Evolutionary conservation across 1,140 invertebrate species (phyloP).

Genomic region (Samia ricini): DNA sequence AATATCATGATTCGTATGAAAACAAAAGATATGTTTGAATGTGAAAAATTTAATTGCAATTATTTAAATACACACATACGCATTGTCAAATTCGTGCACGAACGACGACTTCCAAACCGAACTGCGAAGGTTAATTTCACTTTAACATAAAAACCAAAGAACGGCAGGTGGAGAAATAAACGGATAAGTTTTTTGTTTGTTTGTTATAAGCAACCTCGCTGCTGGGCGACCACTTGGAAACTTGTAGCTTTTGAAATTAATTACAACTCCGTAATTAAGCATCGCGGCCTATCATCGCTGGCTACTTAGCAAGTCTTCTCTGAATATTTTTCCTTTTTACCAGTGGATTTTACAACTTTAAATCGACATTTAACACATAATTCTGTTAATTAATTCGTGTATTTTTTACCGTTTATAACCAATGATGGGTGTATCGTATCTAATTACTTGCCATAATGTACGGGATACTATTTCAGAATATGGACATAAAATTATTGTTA

Average conservation of each 20-base stretch:
- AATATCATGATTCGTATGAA: no score
- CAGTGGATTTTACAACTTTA: conserved; percentile 1
- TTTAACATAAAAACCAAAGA: conserved; percentile 10
- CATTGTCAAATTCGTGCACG: neutral
- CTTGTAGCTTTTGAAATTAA: conserved; percentile 9
- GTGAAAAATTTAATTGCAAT: neutral
- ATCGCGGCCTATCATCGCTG: conserved; percentile 3
- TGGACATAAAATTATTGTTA: neutral
- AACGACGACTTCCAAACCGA: neutral
- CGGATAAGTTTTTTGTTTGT: conserved; percentile 5
- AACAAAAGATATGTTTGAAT: no score
- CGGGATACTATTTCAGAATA: neutral
- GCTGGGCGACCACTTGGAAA: conserved; percentile 2
- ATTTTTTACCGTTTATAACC: neutral
- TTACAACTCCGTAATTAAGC: conserved; percentile 9
- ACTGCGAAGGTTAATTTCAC: conserved; percentile 5
- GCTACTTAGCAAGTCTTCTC: neutral
- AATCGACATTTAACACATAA: conserved; percentile 1
- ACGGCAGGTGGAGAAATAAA: conserved; percentile 14
- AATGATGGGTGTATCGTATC: neutral
- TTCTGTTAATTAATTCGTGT: neutral
- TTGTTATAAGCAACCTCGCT: neutral
- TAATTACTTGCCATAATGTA: neutral
- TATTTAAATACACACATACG: neutral
- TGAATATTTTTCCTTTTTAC: neutral